Conservation (phyloP, 1,140 invertebrate species). For the Neotoxoptera formosana region DNA sequence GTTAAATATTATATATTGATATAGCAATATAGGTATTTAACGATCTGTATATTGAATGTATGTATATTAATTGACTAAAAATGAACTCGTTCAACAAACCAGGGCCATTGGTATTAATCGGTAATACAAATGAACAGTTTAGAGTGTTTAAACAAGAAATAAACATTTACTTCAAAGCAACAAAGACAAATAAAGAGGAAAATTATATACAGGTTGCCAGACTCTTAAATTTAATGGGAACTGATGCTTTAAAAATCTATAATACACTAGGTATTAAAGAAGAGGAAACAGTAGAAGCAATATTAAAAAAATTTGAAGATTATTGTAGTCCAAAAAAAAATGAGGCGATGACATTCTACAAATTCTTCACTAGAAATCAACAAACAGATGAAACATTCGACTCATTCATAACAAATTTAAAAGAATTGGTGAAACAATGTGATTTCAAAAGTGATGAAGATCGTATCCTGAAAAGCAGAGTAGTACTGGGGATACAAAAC, state of each 20-base stretch:
- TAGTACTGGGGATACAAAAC: not conserved
- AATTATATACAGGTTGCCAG: not conserved
- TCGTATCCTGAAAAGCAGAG: not conserved
- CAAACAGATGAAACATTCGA: not conserved
- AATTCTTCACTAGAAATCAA: not conserved
- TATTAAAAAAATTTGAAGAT: not conserved
- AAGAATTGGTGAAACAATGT: slow-evolving; percentile 14
- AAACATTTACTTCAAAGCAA: not conserved
- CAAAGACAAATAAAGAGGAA: not conserved
- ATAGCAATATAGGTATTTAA: too few relatives aligned
- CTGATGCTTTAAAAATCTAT: slow-evolving; percentile 8
- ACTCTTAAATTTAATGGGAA: slow-evolving; percentile 9
- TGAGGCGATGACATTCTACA: not conserved
- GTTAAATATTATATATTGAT: too few relatives aligned
- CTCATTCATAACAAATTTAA: not conserved
- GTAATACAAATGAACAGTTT: slow-evolving; percentile 23
- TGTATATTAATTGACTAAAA: not conserved
- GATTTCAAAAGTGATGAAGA: not conserved
- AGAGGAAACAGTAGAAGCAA: not conserved
- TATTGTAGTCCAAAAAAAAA: not conserved
- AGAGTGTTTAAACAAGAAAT: not conserved
- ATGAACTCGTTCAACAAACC: slow-evolving; percentile 17
- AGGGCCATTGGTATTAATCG: not conserved
- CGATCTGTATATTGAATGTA: too few relatives aligned
- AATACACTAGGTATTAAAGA: not conserved